Evolutionary conservation across 2,797 vertebrate genomes (phyloP), one percentile per base, ranked within the genome.

Genomic region (Allobates femoralis): DNA sequence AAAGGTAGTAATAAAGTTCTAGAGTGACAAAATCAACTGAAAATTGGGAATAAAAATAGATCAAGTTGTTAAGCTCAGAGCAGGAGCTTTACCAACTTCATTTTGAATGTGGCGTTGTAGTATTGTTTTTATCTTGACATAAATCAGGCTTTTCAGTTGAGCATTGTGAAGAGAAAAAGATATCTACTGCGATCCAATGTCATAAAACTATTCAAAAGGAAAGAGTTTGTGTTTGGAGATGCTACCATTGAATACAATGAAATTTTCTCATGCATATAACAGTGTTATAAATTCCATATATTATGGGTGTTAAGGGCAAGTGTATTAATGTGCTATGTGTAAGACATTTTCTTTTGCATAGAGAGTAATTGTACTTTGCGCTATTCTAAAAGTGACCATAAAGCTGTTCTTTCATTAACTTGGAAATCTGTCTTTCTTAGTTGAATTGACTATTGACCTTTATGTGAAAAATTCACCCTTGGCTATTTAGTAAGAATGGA

Each of bases 281-380:
- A 81, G 21, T 77, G 19, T 53, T 81, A 51, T 66, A 81, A 75
- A 86, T 76, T 64, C 71, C 32, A 53, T 46, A 76, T 77, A 28
- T 41, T 69, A 41, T 23, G 60, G 21, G 69, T 87, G 89, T 91
- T 86, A 89, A 87, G 51, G 74, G 85, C 89, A 67, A 32, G 89
- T 69, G 89, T 80, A 56, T 64, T 86, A 90, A 87, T 23, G 81
- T 90, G 90, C 91, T 90, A 87, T 23, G 81, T 90, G 91, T 91
- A 91, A 83, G 89, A 64, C 90, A 79, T 87, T 91, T 75, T 87
- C 89, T 79, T 87, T 90, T 83, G 84, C 55, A 95, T 93, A 94
- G 93, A 89, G 30, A 79, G 46, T 83, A 84, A 91, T 93, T 95
- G 94, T 56, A 78, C 81, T 94, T 91, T 90, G 89, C 87, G 80